A percentile compares a stretch with the other conserved stretches of the same genome.
Evolutionary conservation across 1,140 invertebrate species (phyloP).

Genomic region (Zaprionus davidi): DNA sequence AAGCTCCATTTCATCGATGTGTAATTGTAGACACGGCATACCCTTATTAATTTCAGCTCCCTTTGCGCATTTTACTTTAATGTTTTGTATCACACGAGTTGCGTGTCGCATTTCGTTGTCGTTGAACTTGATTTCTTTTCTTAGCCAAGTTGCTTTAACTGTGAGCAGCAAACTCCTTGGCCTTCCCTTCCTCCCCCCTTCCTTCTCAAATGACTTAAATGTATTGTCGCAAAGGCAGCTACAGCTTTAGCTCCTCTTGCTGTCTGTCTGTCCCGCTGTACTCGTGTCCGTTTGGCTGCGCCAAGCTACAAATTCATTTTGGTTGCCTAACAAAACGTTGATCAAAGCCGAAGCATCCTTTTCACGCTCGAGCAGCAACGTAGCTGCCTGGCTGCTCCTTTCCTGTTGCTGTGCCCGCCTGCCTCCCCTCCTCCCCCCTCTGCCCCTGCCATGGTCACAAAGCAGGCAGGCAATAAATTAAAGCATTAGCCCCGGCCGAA

Average conservation of each 20-base stretch:
- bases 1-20: background rate
- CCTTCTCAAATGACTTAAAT: slow-evolving; percentile 48
- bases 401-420: slow-evolving; percentile 9
- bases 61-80: background rate
- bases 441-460: slow-evolving; percentile 46
- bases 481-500: slow-evolving; percentile 65
- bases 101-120: background rate
- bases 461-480: slow-evolving; percentile 72
- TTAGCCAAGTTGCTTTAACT: slow-evolving; percentile 33
- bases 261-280: background rate
- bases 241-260: background rate
- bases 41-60: background rate
- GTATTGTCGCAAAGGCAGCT: slow-evolving; percentile 44
- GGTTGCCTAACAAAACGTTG: slow-evolving; percentile 76
- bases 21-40: slow-evolving; percentile 2
- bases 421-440: background rate
- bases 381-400: slow-evolving; percentile 15
- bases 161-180: slow-evolving; percentile 16
- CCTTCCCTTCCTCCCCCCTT: background rate
- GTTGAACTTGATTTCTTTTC: slow-evolving; percentile 21
- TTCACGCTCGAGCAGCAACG: slow-evolving; percentile 63
- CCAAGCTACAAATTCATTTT: slow-evolving; percentile 70
- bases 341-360: slow-evolving; percentile 78
- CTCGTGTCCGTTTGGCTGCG: slow-evolving; percentile 40
- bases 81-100: slow-evolving; percentile 16